phyloP scores from a whole-genome alignment of 1,140 invertebrate species.

The Rhagoletis zephyria region DNA sequence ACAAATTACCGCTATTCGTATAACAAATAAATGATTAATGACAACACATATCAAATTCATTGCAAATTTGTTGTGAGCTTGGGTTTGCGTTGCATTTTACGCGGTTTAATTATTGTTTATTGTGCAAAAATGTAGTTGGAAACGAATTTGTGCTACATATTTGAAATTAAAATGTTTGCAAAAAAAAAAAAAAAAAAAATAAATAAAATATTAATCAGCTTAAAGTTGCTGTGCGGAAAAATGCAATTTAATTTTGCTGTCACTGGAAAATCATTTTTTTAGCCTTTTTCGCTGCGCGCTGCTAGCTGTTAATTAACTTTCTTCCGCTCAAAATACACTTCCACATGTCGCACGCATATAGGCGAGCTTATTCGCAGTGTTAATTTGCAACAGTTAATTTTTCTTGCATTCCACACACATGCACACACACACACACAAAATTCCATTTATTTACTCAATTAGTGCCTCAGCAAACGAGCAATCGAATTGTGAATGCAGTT shows the following conservation, averaged over 20 bases:
- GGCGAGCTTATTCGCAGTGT: not conserved
- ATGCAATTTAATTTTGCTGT: not conserved
- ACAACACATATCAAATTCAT: not conserved
- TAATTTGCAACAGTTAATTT: slow-evolving; percentile 50
- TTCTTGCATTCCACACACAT: not conserved
- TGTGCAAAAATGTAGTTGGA: too few species aligned
- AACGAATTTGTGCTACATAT: not conserved
- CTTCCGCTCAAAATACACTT: slow-evolving; percentile 19
- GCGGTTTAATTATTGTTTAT: too few species aligned
- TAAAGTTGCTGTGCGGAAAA: not conserved
- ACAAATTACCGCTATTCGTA: slow-evolving; percentile 29
- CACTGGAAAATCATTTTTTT: not conserved
- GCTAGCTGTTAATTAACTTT: slow-evolving; percentile 40
- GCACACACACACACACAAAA: not conserved
- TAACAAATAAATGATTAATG: slow-evolving; percentile 41
- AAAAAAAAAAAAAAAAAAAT: too few species aligned
- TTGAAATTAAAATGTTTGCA: not conserved
- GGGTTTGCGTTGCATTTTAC: too few species aligned
- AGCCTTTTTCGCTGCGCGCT: not conserved
- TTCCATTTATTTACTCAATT: slow-evolving; percentile 50
- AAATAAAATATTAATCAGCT: too few species aligned
- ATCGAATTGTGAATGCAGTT: slow-evolving; percentile 41
- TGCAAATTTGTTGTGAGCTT: not conserved
- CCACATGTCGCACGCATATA: slow-evolving; percentile 1
- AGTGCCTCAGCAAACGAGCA: not conserved